A percentile compares a stretch with the other conserved stretches of the same genome.
Conservation (phyloP, 2,113 vertebrate genomes). For the Lampris megalopsis region DNA sequence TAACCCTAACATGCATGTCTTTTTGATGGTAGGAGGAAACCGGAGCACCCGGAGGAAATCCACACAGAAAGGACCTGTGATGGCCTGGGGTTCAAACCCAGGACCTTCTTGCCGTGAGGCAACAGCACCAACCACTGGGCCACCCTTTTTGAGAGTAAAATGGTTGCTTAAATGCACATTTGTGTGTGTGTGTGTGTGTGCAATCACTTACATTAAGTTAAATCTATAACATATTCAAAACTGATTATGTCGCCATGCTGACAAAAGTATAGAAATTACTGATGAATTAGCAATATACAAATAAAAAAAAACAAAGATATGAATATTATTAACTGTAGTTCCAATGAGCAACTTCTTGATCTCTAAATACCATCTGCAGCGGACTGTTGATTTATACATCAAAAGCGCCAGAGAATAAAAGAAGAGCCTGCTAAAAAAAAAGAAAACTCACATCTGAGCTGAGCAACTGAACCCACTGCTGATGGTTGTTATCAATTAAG, state of each 20-base stretch:
- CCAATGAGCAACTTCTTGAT: not conserved
- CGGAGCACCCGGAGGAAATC: too few species aligned
- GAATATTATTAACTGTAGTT: not conserved
- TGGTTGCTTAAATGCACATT: not conserved
- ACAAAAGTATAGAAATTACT: too few species aligned
- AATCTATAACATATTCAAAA: too few species aligned
- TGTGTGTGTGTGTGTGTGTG: not conserved
- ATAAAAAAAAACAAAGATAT: not conserved
- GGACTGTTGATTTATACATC: not conserved
- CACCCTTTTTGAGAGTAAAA: not conserved
- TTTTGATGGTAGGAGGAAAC: too few species aligned
- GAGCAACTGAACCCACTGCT: not conserved
- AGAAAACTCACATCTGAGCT: not conserved
- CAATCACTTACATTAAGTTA: not conserved
- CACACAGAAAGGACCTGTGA: too few species aligned
- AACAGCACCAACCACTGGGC: too few species aligned
- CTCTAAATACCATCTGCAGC: not conserved
- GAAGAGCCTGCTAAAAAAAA: not conserved
- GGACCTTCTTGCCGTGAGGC: too few species aligned
- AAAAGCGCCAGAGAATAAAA: not conserved
- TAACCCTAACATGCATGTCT: too few species aligned
- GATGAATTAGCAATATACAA: not conserved
- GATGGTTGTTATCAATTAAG: constrained; percentile 7
- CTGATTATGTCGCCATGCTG: not conserved
- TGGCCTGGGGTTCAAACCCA: too few species aligned